Evolutionary conservation across 2,888 invertebrate species (phyloP).

Genomic region (Cephus rjabovi): DNA sequence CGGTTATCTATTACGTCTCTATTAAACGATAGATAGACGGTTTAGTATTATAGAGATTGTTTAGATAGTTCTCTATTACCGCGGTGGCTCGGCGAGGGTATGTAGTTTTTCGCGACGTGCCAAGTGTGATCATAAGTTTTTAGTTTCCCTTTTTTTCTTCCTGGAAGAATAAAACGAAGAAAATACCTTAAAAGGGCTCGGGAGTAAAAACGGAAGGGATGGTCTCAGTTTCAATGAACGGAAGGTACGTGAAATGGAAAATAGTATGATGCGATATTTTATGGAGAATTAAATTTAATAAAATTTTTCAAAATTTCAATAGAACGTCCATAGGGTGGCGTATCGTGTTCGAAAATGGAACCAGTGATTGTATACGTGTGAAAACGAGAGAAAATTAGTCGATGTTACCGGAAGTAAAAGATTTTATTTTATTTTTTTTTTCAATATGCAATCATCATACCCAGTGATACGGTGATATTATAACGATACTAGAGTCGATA

Average conservation of each 20-base stretch:
- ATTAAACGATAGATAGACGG: slow-evolving; percentile 52
- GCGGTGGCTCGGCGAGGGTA: slow-evolving; percentile 49
- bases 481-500: slow-evolving; percentile 6
- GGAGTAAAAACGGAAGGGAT: background rate
- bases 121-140: slow-evolving; percentile 13
- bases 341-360: slow-evolving; percentile 11
- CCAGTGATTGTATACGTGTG: background rate
- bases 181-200: background rate
- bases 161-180: slow-evolving; percentile 8
- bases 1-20: slow-evolving; percentile 51
- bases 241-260: background rate
- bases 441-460: background rate
- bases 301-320: background rate
- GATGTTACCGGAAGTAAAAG: background rate
- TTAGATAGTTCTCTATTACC: slow-evolving; percentile 58
- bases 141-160: slow-evolving; percentile 5
- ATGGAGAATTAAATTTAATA: background rate
- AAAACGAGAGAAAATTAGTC: background rate
- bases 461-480: slow-evolving; percentile 29
- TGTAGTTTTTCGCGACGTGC: slow-evolving; percentile 10
- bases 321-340: background rate
- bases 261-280: background rate
- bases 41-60: slow-evolving; percentile 60
- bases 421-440: background rate
- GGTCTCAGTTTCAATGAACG: background rate